Percentiles rank a stretch among this genome's conserved stretches.
Conservation (phyloP, 2,113 vertebrate genomes). For the Limnothrissa miodon region DNA sequence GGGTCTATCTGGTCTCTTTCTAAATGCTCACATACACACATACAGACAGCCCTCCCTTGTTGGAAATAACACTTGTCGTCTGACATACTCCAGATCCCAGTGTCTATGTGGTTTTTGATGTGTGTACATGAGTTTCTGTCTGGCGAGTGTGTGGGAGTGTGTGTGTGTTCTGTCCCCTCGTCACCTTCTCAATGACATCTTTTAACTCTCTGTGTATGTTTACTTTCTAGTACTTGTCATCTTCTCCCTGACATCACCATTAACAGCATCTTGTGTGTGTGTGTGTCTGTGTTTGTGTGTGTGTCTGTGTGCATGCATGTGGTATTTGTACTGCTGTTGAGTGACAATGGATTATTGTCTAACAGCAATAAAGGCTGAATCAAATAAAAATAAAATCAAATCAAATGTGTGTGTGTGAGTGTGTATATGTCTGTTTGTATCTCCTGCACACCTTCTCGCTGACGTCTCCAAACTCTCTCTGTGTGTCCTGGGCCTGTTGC, state of each 20-base stretch:
- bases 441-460: slow-evolving; percentile 75
- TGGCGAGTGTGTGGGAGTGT: too few species aligned
- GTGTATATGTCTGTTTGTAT: neutral
- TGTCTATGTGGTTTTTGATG: neutral
- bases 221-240: neutral
- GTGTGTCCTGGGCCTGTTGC: slow-evolving; percentile 76
- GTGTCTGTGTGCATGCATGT: neutral
- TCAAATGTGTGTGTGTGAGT: neutral
- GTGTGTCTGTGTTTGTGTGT: neutral
- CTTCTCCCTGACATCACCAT: neutral
- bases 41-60: slow-evolving; percentile 19
- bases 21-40: slow-evolving; percentile 1
- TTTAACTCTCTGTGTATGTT: slow-evolving; percentile 56
- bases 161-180: slow-evolving; percentile 32
- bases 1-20: slow-evolving; percentile 1
- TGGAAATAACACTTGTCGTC: slow-evolving; percentile 14
- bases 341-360: too few species aligned
- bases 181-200: slow-evolving; percentile 79
- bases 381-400: too few species aligned
- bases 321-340: too few species aligned
- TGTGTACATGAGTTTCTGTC: neutral
- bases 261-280: neutral
- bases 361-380: too few species aligned
- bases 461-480: slow-evolving; percentile 79
- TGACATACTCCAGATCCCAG: neutral